Evolutionary conservation across 2,888 invertebrate species (phyloP).

Genomic region (Phaonia tiefii): DNA sequence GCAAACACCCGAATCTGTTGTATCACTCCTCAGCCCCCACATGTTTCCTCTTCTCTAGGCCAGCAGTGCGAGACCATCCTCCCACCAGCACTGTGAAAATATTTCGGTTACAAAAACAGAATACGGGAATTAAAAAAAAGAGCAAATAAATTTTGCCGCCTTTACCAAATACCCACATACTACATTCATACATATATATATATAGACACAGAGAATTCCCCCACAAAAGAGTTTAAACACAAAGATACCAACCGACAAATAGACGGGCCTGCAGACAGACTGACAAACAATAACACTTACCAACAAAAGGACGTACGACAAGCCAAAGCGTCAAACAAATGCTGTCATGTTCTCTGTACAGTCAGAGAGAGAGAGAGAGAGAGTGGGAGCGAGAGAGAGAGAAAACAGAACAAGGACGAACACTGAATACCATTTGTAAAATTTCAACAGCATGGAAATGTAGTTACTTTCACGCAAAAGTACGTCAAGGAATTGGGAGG

Average conservation of each 20-base stretch:
- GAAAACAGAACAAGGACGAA: slow-evolving; percentile 31
- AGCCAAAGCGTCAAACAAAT: no score
- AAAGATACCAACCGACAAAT: no score
- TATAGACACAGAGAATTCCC: neutral
- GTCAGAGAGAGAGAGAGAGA: slow-evolving; percentile 3
- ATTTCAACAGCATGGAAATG: slow-evolving; percentile 15
- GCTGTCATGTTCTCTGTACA: no score
- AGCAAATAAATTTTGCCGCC: slow-evolving; percentile 3
- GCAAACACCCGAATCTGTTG: neutral
- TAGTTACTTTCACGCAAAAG: no score
- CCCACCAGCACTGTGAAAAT: neutral
- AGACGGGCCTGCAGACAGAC: no score
- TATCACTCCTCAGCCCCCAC: neutral
- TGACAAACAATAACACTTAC: no score
- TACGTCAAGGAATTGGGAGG: no score
- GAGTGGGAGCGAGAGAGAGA: neutral
- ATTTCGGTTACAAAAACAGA: neutral
- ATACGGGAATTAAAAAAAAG: neutral
- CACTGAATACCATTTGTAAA: slow-evolving; percentile 22
- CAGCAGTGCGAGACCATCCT: slow-evolving; percentile 13
- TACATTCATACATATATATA: no score
- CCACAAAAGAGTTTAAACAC: no score
- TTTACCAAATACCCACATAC: neutral
- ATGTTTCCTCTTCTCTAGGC: neutral
- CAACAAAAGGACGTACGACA: no score